These are phyloP conservation scores for Coturnix japonica DNA, from an alignment of 2,113 vertebrate genomes.

Conservation along the genomic window DNA sequence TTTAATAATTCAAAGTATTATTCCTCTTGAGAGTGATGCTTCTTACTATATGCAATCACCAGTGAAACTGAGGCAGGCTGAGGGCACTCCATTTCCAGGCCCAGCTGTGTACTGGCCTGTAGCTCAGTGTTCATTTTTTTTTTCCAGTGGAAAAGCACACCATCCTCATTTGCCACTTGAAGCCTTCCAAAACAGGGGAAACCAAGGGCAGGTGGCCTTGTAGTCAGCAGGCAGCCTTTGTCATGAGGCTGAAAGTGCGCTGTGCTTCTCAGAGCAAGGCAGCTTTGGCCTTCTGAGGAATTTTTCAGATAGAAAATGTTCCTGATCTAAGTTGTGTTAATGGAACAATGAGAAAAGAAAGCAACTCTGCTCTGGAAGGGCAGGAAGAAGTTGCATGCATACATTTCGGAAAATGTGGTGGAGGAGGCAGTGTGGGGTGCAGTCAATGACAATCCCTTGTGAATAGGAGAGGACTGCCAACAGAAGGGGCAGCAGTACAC, in stretches of 20 bases:
- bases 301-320: neutral
- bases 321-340: neutral
- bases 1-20: neutral
- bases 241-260: neutral
- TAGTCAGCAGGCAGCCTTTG: neutral
- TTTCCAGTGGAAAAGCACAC: neutral
- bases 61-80: neutral
- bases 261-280: neutral
- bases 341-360: neutral
- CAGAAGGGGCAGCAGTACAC: neutral
- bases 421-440: neutral
- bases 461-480: neutral
- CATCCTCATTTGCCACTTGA: neutral
- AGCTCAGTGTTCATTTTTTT: neutral
- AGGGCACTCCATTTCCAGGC: rapidly evolving
- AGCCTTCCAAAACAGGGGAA: neutral
- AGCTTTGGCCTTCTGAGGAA: neutral
- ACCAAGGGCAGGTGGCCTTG: neutral
- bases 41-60: neutral
- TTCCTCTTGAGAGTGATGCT: neutral
- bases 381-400: neutral
- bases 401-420: rapidly evolving
- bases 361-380: neutral
- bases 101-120: neutral
- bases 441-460: rapidly evolving